phyloP scores from a whole-genome alignment of 2,797 vertebrate species.

The Hyperoplus lanceolatus region DNA sequence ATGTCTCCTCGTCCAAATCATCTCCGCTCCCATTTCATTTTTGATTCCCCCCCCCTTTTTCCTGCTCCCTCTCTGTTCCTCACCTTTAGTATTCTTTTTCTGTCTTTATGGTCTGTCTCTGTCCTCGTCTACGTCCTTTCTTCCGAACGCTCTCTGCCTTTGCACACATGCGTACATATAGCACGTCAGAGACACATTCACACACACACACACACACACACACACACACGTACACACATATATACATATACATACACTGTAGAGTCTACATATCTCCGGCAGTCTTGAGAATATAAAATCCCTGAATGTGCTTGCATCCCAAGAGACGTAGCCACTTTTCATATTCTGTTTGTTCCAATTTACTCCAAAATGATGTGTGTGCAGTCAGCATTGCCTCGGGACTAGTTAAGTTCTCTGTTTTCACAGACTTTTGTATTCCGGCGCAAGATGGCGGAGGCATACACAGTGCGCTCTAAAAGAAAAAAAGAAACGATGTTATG shows the following conservation, averaged over 20 bases:
- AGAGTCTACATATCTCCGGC: constrained; percentile 58
- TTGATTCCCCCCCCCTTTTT: constrained; percentile 28
- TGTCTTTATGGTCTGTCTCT: constrained; percentile 40
- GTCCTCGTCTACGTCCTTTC: constrained; percentile 72
- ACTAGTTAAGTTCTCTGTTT: constrained; percentile 76
- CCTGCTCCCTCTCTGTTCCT: constrained; percentile 38
- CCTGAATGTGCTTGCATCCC: constrained; percentile 69
- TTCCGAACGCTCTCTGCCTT: constrained; percentile 48
- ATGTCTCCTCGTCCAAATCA: constrained; percentile 67
- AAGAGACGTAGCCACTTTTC: constrained; percentile 77
- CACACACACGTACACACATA: constrained; percentile 12
- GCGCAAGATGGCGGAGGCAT: constrained; percentile 68
- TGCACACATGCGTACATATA: constrained; percentile 23
- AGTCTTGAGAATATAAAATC: constrained; percentile 78
- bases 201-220: constrained; percentile 15
- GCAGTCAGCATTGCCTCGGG: constrained; percentile 75
- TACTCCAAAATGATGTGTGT: constrained; percentile 80
- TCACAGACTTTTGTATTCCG: constrained; percentile 68
- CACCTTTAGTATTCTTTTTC: constrained; percentile 47
- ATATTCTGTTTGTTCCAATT: constrained; percentile 85
- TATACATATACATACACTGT: constrained; percentile 20
- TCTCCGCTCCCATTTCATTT: constrained; percentile 59
- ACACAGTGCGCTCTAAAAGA: constrained; percentile 58
- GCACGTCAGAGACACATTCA: too few species aligned
- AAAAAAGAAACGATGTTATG: constrained; percentile 35